Conservation (phyloP, 2,797 vertebrate genomes). For the Danio kyathit region DNA sequence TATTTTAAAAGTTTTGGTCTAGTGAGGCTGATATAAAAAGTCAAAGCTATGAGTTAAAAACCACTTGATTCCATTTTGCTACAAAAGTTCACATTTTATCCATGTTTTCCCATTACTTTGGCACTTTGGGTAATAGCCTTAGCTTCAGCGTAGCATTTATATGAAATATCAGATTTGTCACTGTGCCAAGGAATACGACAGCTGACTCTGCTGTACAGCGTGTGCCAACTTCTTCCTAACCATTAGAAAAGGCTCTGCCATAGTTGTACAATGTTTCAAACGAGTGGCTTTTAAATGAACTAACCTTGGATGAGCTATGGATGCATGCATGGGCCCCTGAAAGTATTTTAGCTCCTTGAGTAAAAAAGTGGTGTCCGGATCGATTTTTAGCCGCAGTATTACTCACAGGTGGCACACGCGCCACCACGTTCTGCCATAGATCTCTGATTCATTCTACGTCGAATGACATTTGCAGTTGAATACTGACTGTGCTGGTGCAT, state of each 20-base stretch:
- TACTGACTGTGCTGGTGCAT: not conserved
- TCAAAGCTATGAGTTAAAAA: not conserved
- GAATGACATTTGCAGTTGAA: slow-evolving; percentile 24
- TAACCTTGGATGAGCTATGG: slow-evolving; percentile 34
- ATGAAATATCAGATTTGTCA: slow-evolving; percentile 82
- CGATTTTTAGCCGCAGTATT: slow-evolving; percentile 27
- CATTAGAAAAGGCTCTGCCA: slow-evolving; percentile 42
- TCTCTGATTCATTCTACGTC: not conserved
- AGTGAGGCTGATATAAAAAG: not conserved
- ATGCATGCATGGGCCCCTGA: not conserved
- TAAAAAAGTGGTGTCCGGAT: slow-evolving; percentile 1
- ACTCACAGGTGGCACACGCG: slow-evolving; percentile 14
- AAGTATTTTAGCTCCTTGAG: slow-evolving; percentile 17
- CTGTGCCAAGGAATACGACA: slow-evolving; percentile 73
- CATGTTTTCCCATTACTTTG: slow-evolving; percentile 24
- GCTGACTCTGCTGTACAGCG: slow-evolving; percentile 63
- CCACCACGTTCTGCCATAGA: not conserved
- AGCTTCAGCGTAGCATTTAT: slow-evolving; percentile 74
- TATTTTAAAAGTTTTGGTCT: not conserved
- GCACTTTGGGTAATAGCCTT: slow-evolving; percentile 73
- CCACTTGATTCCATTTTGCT: slow-evolving; percentile 36
- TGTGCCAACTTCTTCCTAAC: slow-evolving; percentile 67
- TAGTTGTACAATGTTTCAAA: slow-evolving; percentile 67
- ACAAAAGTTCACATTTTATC: slow-evolving; percentile 16
- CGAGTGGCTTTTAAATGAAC: slow-evolving; percentile 64